Evolutionary conservation across 2,113 vertebrate species (phyloP), one percentile per base, ranked within the genome.

Genomic region (Clarias magur): DNA sequence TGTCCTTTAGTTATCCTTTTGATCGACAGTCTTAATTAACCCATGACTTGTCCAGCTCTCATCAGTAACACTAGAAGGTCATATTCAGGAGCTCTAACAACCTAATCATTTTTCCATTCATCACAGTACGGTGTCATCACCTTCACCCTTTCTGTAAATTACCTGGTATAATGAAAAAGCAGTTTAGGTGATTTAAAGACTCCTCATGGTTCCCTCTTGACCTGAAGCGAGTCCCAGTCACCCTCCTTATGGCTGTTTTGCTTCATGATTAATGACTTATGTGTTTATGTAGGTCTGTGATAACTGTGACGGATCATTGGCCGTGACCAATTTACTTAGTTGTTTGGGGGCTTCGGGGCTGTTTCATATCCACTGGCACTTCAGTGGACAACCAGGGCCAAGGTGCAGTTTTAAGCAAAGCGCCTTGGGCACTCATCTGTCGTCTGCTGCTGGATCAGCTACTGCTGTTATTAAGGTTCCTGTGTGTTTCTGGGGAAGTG

Each of bases 291-390:
- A 84, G 76, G 56, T 82, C 54, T 80, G 62, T 57, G 27, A 54
- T 60, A 86, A 70, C 73, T 78, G 63, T 86, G 67, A 85, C 79
- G 76, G 80, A 86, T 85, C 87, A 88, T 90, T 86, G 89, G n/a
- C 85, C 54, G 57, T 90, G 89, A 88, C 89, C 89, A 85, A 88
- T 86, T 88, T 80, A 79, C 60, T 84, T 86, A 81, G 87, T 88
- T 48, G 82, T 90, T 81, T 27, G 6, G 73, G 48, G 63, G 25
- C 86, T 83, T 54, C 12, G 63, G 56, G 65, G 48, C 53, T 67
- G 34, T 3, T 70, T 82, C 81, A 84, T 78, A 76, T 84, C 81
- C 83, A 48, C 11, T 86, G 75, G 87, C 63, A 48, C 59, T 38
- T 75, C n/a, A 19, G 62, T 86, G 72, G 82, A 70, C 59, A 67